A percentile compares a stretch with the other conserved stretches of the same genome.
phyloP scores from a whole-genome alignment of 2,888 invertebrate genomes.

The Papilio gigon region DNA sequence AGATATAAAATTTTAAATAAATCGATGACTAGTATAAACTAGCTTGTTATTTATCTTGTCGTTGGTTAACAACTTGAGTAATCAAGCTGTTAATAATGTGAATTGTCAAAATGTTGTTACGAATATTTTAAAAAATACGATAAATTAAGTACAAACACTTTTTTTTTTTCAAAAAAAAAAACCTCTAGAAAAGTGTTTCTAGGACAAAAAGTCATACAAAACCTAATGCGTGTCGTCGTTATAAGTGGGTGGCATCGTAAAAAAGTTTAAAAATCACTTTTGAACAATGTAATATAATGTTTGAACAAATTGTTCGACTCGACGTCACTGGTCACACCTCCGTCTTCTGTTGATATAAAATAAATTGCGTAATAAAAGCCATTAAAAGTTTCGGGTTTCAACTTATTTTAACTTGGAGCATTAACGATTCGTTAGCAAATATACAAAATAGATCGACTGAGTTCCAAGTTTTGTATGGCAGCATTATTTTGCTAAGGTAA shows the following conservation, averaged over 20 bases:
- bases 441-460: background rate
- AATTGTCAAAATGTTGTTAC: too few relatives aligned
- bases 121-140: too few relatives aligned
- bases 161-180: too few relatives aligned
- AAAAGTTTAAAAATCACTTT: background rate
- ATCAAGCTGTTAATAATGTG: too few relatives aligned
- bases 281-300: background rate
- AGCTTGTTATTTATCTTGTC: too few relatives aligned
- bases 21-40: background rate
- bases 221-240: background rate
- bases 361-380: constrained; percentile 1
- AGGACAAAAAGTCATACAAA: background rate
- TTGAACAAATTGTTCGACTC: background rate
- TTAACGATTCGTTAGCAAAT: constrained; percentile 13
- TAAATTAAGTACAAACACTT: too few relatives aligned
- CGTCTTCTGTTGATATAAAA: constrained; percentile 2
- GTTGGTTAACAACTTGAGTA: too few relatives aligned
- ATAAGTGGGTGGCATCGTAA: background rate
- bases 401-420: background rate
- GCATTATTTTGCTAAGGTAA: background rate
- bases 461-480: background rate
- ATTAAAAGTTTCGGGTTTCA: constrained; percentile 19
- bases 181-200: background rate
- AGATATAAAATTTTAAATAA: background rate
- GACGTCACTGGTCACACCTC: background rate